These are phyloP conservation scores for Caradrina clavipalpis DNA, from an alignment of 2,888 invertebrate species.

Conservation along the genomic window DNA sequence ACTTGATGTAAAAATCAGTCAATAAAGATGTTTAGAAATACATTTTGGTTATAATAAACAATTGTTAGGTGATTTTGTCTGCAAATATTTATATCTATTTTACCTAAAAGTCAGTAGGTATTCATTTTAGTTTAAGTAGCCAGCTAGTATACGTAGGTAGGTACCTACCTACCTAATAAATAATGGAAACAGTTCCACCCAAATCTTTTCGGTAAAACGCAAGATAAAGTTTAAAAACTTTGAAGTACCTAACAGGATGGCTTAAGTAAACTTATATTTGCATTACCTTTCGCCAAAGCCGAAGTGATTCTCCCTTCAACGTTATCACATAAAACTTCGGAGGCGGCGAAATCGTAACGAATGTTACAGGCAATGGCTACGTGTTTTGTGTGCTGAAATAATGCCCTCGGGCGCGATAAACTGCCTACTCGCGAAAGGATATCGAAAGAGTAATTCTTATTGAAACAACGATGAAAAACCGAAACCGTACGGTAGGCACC, in stretches of 20 bases:
- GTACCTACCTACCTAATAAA: no score
- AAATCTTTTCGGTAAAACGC: neutral
- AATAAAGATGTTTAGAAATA: neutral
- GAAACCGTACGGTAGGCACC: constrained; percentile 11
- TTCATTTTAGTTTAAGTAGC: no score
- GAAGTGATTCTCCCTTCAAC: constrained; percentile 41
- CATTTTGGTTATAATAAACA: no score
- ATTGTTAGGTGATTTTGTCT: neutral
- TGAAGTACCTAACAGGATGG: neutral
- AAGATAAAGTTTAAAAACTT: constrained; percentile 12
- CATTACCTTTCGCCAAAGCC: constrained; percentile 19
- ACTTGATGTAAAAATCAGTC: neutral
- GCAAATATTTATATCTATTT: no score
- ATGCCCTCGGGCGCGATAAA: constrained; percentile 62
- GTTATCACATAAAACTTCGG: constrained; percentile 50
- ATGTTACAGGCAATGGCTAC: constrained; percentile 59
- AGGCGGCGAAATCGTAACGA: constrained; percentile 59
- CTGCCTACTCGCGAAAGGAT: constrained; percentile 46
- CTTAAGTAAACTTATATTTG: constrained; percentile 25
- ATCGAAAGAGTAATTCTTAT: constrained; percentile 62
- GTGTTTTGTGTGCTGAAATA: constrained; percentile 64
- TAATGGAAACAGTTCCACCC: no score
- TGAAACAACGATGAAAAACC: constrained; percentile 56
- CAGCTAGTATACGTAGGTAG: no score
- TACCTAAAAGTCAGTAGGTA: no score